Percentiles rank a stretch among this genome's conserved stretches.
Conservation (phyloP, 2,113 vertebrate genomes). For the Datnioides undecimradiatus region DNA sequence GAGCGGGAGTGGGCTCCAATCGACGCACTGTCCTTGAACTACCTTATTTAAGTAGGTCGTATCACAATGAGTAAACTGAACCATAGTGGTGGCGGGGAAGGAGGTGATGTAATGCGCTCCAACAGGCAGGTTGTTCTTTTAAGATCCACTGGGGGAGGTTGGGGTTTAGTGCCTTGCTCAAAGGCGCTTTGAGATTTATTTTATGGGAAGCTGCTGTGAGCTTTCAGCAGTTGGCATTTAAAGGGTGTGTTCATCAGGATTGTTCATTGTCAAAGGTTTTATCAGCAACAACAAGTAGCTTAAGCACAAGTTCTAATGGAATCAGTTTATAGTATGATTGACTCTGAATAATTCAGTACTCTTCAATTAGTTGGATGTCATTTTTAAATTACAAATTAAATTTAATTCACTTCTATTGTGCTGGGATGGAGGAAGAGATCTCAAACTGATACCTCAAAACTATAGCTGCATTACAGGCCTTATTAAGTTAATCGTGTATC, state of each 20-base stretch:
- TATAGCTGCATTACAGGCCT: too few species aligned
- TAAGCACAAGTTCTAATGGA: background rate
- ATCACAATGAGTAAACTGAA: conserved; percentile 6
- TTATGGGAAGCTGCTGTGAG: background rate
- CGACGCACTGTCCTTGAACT: conserved; percentile 47
- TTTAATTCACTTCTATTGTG: too few species aligned
- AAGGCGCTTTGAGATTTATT: background rate
- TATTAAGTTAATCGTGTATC: background rate
- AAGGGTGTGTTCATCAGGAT: background rate
- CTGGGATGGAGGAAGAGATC: too few species aligned
- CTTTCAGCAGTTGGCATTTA: background rate
- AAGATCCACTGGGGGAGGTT: background rate
- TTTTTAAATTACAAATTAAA: too few species aligned
- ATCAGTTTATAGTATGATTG: background rate
- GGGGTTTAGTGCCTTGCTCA: background rate
- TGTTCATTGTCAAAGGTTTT: background rate
- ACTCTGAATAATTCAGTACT: too few species aligned
- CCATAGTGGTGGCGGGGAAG: background rate
- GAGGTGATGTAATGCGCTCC: background rate
- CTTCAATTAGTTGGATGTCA: too few species aligned
- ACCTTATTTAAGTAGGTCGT: conserved; percentile 39
- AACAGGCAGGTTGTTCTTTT: background rate
- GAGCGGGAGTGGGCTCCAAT: conserved; percentile 21
- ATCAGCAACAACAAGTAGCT: too few species aligned
- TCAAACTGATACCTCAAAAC: too few species aligned